These are phyloP conservation scores for Corythaixoides concolor DNA, from an alignment of 2,113 vertebrate genomes.

Conservation along the genomic window DNA sequence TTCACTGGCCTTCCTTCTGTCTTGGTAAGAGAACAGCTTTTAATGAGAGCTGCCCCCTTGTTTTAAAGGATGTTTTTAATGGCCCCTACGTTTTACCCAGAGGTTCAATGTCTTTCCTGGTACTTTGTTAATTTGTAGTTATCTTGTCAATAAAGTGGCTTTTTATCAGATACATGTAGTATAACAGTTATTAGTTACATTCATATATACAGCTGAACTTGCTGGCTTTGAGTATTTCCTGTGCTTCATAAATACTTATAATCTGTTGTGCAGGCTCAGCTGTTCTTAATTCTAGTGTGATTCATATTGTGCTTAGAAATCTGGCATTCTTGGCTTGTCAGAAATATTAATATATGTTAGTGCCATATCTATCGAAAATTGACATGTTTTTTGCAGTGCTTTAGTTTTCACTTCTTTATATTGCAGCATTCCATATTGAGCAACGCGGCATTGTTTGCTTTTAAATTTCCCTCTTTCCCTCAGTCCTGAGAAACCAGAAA, in stretches of 20 bases:
- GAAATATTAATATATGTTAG: conserved; percentile 26
- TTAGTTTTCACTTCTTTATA: conserved; percentile 38
- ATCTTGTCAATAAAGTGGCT: background rate
- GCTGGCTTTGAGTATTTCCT: conserved; percentile 52
- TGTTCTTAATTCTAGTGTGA: conserved; percentile 61
- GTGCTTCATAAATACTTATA: conserved; percentile 40
- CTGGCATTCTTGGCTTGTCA: conserved; percentile 62
- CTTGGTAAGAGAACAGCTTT: background rate
- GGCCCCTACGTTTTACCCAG: background rate
- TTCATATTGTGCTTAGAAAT: conserved; percentile 58
- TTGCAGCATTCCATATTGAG: conserved; percentile 31
- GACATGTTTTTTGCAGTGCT: conserved; percentile 31
- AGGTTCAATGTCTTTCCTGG: background rate
- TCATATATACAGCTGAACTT: background rate
- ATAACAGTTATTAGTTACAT: background rate
- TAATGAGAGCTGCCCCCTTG: background rate
- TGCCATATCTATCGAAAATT: conserved; percentile 35
- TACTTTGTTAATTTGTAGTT: background rate
- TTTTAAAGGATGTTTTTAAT: background rate
- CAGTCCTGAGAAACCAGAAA: conserved; percentile 31
- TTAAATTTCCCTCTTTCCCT: conserved; percentile 42
- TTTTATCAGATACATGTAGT: background rate
- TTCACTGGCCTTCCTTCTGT: background rate
- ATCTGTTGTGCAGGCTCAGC: conserved; percentile 62
- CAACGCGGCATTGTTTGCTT: conserved; percentile 44